These are phyloP conservation scores for Phaethon lepturus DNA, from an alignment of 2,113 vertebrate species.

Conservation along the genomic window DNA sequence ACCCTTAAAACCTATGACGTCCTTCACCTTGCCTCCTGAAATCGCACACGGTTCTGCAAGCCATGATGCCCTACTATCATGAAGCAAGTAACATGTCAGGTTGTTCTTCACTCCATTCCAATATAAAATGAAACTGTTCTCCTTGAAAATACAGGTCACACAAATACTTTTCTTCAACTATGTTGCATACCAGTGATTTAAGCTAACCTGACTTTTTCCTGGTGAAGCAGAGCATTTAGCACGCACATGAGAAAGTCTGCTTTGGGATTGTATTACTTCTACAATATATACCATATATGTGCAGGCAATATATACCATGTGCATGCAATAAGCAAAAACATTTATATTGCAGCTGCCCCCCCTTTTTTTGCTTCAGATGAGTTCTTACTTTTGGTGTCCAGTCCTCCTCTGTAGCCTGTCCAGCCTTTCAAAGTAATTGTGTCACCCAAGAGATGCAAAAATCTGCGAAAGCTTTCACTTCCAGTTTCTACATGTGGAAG, in stretches of 20 bases:
- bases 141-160: background rate
- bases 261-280: background rate
- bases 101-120: background rate
- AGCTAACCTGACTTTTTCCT: background rate
- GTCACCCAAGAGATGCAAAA: conserved; percentile 92
- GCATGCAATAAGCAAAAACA: background rate
- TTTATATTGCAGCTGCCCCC: background rate
- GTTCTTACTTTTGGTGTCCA: conserved; percentile 97
- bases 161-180: background rate
- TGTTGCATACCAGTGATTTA: background rate
- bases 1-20: background rate
- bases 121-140: background rate
- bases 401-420: conserved; percentile 95
- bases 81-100: background rate
- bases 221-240: background rate
- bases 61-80: background rate
- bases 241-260: background rate
- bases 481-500: conserved; percentile 83
- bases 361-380: background rate
- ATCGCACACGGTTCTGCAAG: background rate
- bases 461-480: conserved; percentile 92
- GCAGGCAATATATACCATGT: no score
- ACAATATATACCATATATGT: background rate
- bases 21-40: background rate
- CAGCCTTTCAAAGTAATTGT: conserved; percentile 92